Base-by-base conservation (phyloP, 2,113 vertebrate species). In the Apus apus region DNA sequence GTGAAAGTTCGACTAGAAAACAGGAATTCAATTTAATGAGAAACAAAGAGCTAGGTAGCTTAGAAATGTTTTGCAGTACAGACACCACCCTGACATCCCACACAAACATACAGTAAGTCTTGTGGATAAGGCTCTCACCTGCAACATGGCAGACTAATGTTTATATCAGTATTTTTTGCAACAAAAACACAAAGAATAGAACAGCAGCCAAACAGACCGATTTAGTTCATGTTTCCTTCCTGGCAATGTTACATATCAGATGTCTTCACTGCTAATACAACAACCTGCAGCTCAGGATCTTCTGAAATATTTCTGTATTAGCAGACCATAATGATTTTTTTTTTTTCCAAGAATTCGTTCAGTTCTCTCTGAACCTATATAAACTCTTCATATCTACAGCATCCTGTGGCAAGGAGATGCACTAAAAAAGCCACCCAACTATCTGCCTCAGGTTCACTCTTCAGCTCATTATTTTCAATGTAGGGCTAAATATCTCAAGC, bases 111-210 rank as follows among this genome's bases (percentile, higher is more conserved):
- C 17, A 90, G 56, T 13, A 75, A 60, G 29, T 45, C n/a, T 30
- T 46, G 29, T 19, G 90, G 80, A 40, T 12, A 46, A 73, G 61
- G 19, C 25, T 90, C 60, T 78, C 48, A 75, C 29, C 80, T 75
- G 76, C 0, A 1, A 22, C 15, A 13, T 1, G 9, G 36, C 48
- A 82, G 56, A 27, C 22, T 53, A 14, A 0, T 0, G 7, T 10
- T 73, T n/a, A 4, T 21, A 16, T 13, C 25, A 4, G 17, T 61
- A 1, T 46, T 57, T 32, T 74, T 57, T 71, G 57, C 16, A 43
- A 25, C 6, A 45, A 65, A 40, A 58, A 75, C 29, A 12, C 5
- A 36, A 54, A 61, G 15, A 38, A 7, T 20, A 3, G 3, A 26
- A 58, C 16, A 58, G 18, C 82, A 73, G 13, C 20, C 45, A 51